Evolutionary conservation across 2,888 invertebrate species (phyloP), one percentile per base, ranked within the genome.

Genomic region (Papilio protenor): DNA sequence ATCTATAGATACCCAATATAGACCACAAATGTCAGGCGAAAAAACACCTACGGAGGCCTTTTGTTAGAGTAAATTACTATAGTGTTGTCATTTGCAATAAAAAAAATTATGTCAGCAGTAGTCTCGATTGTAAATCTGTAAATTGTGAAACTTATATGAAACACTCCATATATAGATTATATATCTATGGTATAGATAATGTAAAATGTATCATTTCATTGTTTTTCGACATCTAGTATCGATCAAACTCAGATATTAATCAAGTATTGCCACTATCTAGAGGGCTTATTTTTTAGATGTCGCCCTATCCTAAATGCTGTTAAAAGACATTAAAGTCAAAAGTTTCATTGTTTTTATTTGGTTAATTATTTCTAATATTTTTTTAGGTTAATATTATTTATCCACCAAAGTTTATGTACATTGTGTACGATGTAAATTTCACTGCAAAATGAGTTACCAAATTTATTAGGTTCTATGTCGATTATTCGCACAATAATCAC

Each of bases 321-420:
- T 87, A 92, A 93, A 93, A 93, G 91, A 93, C 92, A 91, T 88
- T 80, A 81, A 77, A 77, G 81, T 81, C 80, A 78, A 80, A 87
- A 85, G 84, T 90, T 89, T 89, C 85, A 85, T 91, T 90, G 84
- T 89, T 88, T 88, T 89, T 87, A 85, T 90, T 91, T 87, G 88
- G 90, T 93, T 91, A 90, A 89, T 88, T 92, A 90, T 89, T 92
- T 93, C 83, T 93, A 91, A 87, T 90, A 84, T 86, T 87, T 8
- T 86, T 87, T 92, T 59, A 91, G 89, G 88, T 90, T 92, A 89
- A 89, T 88, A 83, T 87, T 86, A 82, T 85, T 81, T 88, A 87
- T 87, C 88, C 89, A 89, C 93, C 93, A 94, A 94, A 93, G 93
- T 91, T 87, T 85, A 85, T 86, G 83, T 84, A 83, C 81, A 78